Evolutionary conservation across 1,140 invertebrate species (phyloP).

Genomic region (Bombyx mori): ASM3026992v2 NC_085108.1:4694001-4694500

Average conservation of each 20-base stretch:
- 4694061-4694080: conserved; percentile 66
- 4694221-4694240: conserved; percentile 18
- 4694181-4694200: conserved; percentile 38
- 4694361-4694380: too few species aligned
- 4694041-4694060: conserved; percentile 34
- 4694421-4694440: too few species aligned
- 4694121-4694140: conserved; percentile 64
- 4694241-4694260: conserved; percentile 28
- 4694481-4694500: too few species aligned
- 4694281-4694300: background rate
- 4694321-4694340: too few species aligned
- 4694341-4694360: too few species aligned
- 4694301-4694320: too few species aligned
- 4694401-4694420: too few species aligned
- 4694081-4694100: conserved; percentile 31
- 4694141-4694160: conserved; percentile 67
- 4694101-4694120: conserved; percentile 45
- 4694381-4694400: too few species aligned
- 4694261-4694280: conserved; percentile 11
- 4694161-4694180: conserved; percentile 61
- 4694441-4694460: too few species aligned
- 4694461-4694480: too few species aligned
- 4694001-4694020: conserved; percentile 11
- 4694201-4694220: conserved; percentile 42
- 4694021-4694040: conserved; percentile 37